Conservation (phyloP, 2,113 vertebrate species). For the human (Homo sapiens) region GRCh38 chr6:90380001-90380500, state of each 20-base stretch:
- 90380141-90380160: not conserved
- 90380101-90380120: not conserved
- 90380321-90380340: not conserved
- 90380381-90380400: not conserved
- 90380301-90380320: not conserved
- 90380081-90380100: not conserved
- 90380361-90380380: not conserved
- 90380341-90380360: not conserved
- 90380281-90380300: not conserved
- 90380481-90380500: not conserved
- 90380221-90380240: not conserved
- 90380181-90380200: not conserved
- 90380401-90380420: not conserved
- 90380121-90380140: not conserved
- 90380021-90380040: not conserved
- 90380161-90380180: not conserved
- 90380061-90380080: not conserved
- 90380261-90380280: not conserved
- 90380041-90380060: not conserved
- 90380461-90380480: not conserved
- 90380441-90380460: not conserved
- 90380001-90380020: not conserved
- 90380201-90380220: not conserved
- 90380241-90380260: not conserved
- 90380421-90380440: not conserved